Evolutionary conservation across 2,113 vertebrate species (phyloP).

Genomic region (Synchiropus splendidus): DNA sequence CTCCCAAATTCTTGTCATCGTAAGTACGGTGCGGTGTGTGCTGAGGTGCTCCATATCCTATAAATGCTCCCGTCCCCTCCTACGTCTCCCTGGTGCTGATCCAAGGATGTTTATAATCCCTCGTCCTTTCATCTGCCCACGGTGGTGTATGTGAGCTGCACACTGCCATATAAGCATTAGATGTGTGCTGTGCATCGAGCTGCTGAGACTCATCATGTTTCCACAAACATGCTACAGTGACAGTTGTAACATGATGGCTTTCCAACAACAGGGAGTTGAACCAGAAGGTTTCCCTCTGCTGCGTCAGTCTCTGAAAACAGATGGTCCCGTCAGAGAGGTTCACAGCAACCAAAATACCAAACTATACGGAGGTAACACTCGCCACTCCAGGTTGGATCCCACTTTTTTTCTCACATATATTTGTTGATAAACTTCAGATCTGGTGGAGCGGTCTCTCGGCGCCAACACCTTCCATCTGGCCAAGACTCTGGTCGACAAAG

Average conservation of each 20-base stretch:
- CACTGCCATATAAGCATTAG: no score
- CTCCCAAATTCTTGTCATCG: conserved; percentile 72
- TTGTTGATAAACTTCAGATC: no score
- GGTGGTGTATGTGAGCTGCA: no score
- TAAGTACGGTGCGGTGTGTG: conserved; percentile 53
- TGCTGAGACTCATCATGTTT: no score
- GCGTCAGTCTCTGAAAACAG: conserved; percentile 71
- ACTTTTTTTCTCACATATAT: background rate
- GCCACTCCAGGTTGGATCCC: no score
- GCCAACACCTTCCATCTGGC: conserved; percentile 72
- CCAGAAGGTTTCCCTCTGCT: conserved; percentile 75
- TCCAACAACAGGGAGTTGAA: conserved; percentile 75
- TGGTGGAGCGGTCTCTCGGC: conserved; percentile 71
- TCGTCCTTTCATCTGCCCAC: conserved; percentile 4
- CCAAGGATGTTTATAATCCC: conserved; percentile 7
- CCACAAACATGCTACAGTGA: no score
- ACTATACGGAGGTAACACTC: conserved; percentile 79
- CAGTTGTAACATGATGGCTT: conserved; percentile 1
- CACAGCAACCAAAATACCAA: conserved; percentile 65
- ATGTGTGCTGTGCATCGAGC: no score
- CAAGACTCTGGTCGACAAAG: conserved; percentile 77
- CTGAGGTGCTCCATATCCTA: conserved; percentile 1
- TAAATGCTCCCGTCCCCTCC: conserved; percentile 4
- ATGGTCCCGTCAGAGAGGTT: conserved; percentile 63
- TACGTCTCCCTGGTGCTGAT: conserved; percentile 1